Base-by-base conservation (phyloP, 2,113 vertebrate genomes). In the Cercopithecus mona region DNA sequence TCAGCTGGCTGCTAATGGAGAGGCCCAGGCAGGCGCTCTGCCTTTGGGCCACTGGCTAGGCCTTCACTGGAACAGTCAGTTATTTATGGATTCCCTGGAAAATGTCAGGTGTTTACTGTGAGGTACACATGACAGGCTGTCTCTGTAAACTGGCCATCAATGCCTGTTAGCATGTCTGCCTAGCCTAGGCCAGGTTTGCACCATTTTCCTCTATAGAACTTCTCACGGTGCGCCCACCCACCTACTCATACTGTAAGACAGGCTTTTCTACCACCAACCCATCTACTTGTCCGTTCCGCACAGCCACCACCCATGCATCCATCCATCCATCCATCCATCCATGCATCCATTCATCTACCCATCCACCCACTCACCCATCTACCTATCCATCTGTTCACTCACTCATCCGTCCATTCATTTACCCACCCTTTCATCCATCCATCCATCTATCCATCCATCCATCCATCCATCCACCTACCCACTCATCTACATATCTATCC, bases 81-180 rank as follows among this genome's bases (percentile, higher is more conserved):
- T 20, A 12, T 61, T 25, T 25, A 6, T 40, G 70, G 64, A 4
- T 8, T 52, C 88, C 38, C 30, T 13, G 20, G 1, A 35, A 22
- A 76, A 16, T 40, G n/a, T 25, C 48, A 12, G 11, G 70, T 32
- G 66, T 40, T 45, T 72, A 32, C 75, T 32, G 10, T 6, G n/a
- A 30, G 1, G 16, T 17, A 4, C n/a, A 11, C 3, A 14, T 2
- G 16, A 17, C 40, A 9, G 57, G 12, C 14, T 2, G 6, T 6
- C 55, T 48, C 87, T 66, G 13, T 13, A 23, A 17, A 30, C 32
- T 17, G 59, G 59, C 43, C 1, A 2, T 45, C 1, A 6, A 18
- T 22, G 38, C 52, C 88, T 1, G 57, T 45, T 3, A 14, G 73
- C 5, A 27, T 27, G 4, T 3, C 64, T n/a, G 7, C 45, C 81